Conservation (phyloP, 2,113 vertebrate species). For the Camelus dromedarius region DNA sequence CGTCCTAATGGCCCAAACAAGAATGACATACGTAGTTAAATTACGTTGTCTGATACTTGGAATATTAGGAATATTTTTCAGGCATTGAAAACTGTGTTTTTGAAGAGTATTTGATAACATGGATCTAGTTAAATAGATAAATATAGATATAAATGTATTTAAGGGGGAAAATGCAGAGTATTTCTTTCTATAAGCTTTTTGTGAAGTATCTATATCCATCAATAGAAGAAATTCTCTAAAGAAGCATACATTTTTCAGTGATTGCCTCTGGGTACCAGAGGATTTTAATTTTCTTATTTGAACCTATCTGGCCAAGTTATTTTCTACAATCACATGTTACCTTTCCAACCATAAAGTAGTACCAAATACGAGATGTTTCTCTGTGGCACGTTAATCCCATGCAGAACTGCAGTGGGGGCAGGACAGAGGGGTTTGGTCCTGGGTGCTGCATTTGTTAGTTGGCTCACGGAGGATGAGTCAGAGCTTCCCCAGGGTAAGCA, state of each 20-base stretch:
- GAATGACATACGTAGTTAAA: neutral
- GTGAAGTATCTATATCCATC: neutral
- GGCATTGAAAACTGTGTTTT: neutral
- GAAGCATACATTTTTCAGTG: neutral
- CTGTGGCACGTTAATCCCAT: neutral
- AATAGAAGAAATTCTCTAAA: neutral
- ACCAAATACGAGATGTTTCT: neutral
- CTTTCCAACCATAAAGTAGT: neutral
- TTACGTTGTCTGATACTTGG: neutral
- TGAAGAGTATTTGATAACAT: neutral
- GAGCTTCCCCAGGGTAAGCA: neutral
- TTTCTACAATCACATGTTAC: neutral
- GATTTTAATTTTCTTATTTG: conserved; percentile 30
- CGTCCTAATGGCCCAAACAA: neutral
- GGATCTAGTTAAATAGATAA: neutral
- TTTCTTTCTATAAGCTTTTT: conserved; percentile 24
- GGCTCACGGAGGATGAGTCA: neutral
- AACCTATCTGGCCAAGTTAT: neutral
- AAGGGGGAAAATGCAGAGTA: neutral
- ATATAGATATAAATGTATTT: neutral
- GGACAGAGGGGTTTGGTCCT: neutral
- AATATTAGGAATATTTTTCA: neutral
- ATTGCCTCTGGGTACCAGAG: neutral
- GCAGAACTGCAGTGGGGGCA: neutral
- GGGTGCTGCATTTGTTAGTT: neutral